phyloP scores from a whole-genome alignment of 2,888 invertebrate species.

The Stenotaenia linearis region DNA sequence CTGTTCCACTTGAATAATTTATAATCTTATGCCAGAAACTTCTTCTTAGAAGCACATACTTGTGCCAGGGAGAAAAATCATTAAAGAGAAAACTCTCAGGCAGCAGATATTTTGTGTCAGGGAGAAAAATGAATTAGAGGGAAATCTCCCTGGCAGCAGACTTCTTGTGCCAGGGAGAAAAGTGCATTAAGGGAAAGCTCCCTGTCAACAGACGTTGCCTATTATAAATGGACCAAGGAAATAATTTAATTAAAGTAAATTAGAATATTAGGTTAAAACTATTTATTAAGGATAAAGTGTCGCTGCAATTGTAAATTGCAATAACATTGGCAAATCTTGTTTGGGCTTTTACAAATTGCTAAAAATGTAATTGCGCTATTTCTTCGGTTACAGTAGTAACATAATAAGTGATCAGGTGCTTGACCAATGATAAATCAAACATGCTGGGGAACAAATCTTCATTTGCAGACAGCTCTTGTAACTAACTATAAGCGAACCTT shows the following conservation, averaged over 20 bases:
- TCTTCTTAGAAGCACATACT: too few species aligned
- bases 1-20: too few species aligned
- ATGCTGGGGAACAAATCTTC: not conserved
- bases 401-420: not conserved
- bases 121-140: too few species aligned
- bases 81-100: too few species aligned
- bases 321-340: not conserved
- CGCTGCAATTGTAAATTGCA: not conserved
- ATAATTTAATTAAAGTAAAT: slow-evolving; percentile 4
- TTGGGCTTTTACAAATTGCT: not conserved
- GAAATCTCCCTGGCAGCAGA: too few species aligned
- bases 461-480: not conserved
- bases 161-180: too few species aligned
- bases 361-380: not conserved
- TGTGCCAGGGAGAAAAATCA: too few species aligned
- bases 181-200: too few species aligned
- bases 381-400: not conserved
- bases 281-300: not conserved
- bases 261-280: not conserved
- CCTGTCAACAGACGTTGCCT: too few species aligned
- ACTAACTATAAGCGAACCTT: not conserved
- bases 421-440: slow-evolving; percentile 7
- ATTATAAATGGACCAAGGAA: not conserved
- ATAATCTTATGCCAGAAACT: too few species aligned
- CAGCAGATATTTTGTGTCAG: too few species aligned